Base-by-base conservation (phyloP, 2,888 invertebrate species). In the Mythimna lalbum region DNA sequence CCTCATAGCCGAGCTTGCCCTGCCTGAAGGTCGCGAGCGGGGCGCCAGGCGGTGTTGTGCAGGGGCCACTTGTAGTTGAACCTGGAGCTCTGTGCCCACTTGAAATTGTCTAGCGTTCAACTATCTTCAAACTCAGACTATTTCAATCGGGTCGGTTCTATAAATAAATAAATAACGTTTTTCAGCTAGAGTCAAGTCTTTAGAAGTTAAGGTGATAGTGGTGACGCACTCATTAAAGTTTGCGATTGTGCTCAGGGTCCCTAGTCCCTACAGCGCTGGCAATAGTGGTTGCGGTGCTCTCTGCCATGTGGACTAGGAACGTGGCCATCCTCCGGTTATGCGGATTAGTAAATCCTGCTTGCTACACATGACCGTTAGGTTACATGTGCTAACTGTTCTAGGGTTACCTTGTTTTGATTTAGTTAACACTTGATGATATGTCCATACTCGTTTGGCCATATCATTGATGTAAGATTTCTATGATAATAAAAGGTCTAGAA, bases 21-120 rank as follows among this genome's bases (percentile, higher is more conserved):
- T 39, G 52, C 7, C n/a, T 59, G 59, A 49, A 49, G 47, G 47
- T n/a, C n/a, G n/a, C n/a, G 47, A 47, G n/a, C 4, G 21, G 4
- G 4, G 9, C 21, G 21, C 36, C 36, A 39, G 17, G 43, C 43
- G 6, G 19, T 9, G 19, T 47, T 12, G 7, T 23, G 52, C 19
- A 5, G 50, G 9, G 27, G 36, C 50, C 59, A 63, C 43, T 63
- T 47, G 52, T 39, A 47, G 12, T 55, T 52, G 50, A 63, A 60
- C 73, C 60, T 67, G 47, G 43, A 60, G 31, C 47, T 56, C 56
- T 33, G 39, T 63, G 53, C 53, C 63, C 80, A 80, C 76, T 80
- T 80, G 69, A 80, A 62, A 69, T 80, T 72, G 71, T 56, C 36
- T 50, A 53, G 53, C 23, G 36, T 62, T 72, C 71, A 55, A 27